Percentiles rank a stretch among this genome's conserved stretches.
Evolutionary conservation across 23 tunicate species (phyloP).

Genomic region (Styela clava): DNA sequence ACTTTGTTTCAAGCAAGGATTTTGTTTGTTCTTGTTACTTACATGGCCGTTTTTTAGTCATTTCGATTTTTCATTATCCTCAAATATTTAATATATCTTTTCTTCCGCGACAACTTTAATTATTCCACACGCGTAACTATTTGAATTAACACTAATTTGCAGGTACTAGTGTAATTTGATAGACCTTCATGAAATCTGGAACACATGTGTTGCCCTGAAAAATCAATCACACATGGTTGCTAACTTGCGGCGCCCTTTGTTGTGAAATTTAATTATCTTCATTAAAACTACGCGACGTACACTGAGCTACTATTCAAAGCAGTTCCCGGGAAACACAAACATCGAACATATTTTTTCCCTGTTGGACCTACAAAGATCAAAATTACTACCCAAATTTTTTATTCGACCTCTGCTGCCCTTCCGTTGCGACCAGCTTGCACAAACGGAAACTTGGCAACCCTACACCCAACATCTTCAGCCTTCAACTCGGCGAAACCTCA

Average conservation of each 20-base stretch:
- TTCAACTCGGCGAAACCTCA: background rate
- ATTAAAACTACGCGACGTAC: background rate
- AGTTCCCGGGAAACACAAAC: background rate
- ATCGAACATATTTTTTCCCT: background rate
- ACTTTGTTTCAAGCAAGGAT: too few relatives aligned
- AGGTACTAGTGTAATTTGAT: background rate
- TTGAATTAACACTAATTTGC: too few relatives aligned
- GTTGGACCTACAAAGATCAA: slow-evolving; percentile 7
- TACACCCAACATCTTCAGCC: slow-evolving; percentile 13
- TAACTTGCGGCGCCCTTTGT: background rate
- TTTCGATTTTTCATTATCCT: too few relatives aligned
- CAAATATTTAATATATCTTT: too few relatives aligned
- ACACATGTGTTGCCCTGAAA: background rate
- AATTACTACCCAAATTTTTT: slow-evolving; percentile 29
- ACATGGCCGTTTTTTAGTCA: too few relatives aligned
- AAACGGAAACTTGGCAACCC: background rate
- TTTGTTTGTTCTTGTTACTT: too few relatives aligned
- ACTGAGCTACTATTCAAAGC: background rate
- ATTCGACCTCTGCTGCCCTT: slow-evolving; percentile 35
- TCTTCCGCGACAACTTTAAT: too few relatives aligned
- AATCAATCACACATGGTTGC: background rate
- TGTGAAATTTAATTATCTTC: background rate
- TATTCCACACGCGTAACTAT: too few relatives aligned
- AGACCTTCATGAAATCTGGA: background rate
- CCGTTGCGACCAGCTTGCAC: slow-evolving; percentile 31